These are phyloP conservation scores for Abramis brama DNA, from an alignment of 2,113 vertebrate genomes.

Conservation along the genomic window DNA sequence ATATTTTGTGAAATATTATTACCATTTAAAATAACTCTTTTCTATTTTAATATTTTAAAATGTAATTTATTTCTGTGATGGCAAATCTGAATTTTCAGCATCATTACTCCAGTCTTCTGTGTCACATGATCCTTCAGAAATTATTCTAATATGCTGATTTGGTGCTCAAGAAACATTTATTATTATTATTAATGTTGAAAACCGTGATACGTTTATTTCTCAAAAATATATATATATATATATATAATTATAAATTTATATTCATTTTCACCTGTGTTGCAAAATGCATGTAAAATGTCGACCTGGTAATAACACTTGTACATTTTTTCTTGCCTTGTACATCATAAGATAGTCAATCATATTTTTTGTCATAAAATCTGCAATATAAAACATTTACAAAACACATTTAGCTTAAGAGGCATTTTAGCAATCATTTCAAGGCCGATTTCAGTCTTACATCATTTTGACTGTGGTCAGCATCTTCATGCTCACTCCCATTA, in stretches of 20 bases:
- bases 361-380: background rate
- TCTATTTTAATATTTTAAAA: background rate
- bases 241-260: no score
- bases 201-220: background rate
- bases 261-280: background rate
- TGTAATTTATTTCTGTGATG: background rate
- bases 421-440: background rate
- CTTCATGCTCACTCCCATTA: constrained; percentile 62
- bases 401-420: background rate
- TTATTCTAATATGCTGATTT: background rate
- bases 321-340: background rate
- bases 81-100: background rate
- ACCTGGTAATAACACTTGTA: background rate
- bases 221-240: no score
- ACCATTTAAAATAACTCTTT: background rate
- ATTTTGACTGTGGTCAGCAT: constrained; percentile 59
- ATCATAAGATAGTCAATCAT: background rate
- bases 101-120: background rate
- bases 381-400: constrained; percentile 9
- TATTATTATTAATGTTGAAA: background rate
- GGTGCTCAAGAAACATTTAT: background rate
- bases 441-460: constrained; percentile 63
- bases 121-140: background rate
- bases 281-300: background rate
- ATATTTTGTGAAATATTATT: background rate